Evolutionary conservation across 35 echinoderm and acorn worm genomes (phyloP).

Genomic region (Heliocidaris tuberculata): DNA sequence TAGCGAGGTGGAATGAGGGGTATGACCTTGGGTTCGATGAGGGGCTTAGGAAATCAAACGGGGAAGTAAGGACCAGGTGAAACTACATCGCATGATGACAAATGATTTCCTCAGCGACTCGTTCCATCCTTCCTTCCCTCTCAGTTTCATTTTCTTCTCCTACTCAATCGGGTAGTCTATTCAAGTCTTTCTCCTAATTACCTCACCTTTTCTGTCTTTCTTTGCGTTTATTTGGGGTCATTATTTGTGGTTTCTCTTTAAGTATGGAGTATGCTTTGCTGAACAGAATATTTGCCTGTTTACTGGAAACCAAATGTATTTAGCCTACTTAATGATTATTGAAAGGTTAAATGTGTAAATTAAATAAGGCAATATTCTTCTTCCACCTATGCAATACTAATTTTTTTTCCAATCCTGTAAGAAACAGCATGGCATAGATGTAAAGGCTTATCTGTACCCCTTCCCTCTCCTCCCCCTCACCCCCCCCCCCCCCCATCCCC

Average conservation of each 20-base stretch:
- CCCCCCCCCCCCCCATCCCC: not conserved
- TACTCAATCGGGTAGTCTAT: not conserved
- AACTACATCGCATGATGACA: not conserved
- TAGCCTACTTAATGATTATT: too few species aligned
- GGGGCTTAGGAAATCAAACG: constrained; percentile 32
- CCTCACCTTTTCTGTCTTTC: not conserved
- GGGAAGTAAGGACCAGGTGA: not conserved
- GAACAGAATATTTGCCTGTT: not conserved
- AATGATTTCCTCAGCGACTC: not conserved
- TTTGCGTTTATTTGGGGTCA: not conserved
- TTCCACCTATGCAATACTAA: too few species aligned
- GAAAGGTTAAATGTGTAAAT: too few species aligned
- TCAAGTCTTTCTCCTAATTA: not conserved
- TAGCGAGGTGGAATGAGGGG: not conserved
- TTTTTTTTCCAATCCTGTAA: too few species aligned
- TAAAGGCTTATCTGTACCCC: too few species aligned
- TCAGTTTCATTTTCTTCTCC: not conserved
- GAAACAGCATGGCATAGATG: too few species aligned
- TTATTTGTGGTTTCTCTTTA: not conserved
- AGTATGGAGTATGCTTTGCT: not conserved
- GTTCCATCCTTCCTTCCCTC: not conserved
- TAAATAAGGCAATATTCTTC: too few species aligned
- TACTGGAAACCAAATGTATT: too few species aligned
- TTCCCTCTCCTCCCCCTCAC: not conserved
- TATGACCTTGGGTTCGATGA: constrained; percentile 22